Evolutionary conservation across 2,113 vertebrate genomes (phyloP).

Genomic region (Podilymbus podiceps): DNA sequence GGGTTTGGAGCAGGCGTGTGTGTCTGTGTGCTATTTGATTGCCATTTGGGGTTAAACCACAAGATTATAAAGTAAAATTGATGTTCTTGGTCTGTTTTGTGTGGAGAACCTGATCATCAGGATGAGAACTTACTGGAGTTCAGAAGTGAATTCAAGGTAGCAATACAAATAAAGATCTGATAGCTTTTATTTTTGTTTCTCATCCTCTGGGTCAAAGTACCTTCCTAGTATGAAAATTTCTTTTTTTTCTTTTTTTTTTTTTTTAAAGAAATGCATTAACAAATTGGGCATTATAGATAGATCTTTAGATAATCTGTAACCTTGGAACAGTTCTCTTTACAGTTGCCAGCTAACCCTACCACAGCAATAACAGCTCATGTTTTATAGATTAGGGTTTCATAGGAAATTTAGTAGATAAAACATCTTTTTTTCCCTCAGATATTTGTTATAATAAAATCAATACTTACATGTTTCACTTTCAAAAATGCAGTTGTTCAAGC

Average conservation of each 20-base stretch:
- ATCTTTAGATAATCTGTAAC: neutral
- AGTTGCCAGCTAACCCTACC: neutral
- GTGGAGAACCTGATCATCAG: neutral
- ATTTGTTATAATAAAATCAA: neutral
- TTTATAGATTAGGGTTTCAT: neutral
- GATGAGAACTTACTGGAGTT: neutral
- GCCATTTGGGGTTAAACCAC: too few species aligned
- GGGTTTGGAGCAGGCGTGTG: too few species aligned
- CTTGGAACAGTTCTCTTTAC: neutral
- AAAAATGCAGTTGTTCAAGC: neutral
- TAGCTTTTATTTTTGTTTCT: neutral
- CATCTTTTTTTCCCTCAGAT: neutral
- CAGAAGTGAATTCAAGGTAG: neutral
- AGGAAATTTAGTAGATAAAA: neutral
- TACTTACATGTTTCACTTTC: neutral
- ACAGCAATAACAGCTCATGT: rapidly evolving
- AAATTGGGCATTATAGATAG: rapidly evolving
- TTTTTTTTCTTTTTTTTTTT: neutral
- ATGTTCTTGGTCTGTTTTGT: neutral
- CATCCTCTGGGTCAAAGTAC: neutral
- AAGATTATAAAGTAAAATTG: neutral
- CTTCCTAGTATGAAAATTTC: neutral
- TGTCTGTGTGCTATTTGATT: too few species aligned
- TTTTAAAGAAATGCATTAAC: neutral
- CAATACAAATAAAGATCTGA: neutral